These are phyloP conservation scores for Cerceris rybyensis DNA, from an alignment of 2,888 invertebrate genomes.

Conservation along the genomic window DNA sequence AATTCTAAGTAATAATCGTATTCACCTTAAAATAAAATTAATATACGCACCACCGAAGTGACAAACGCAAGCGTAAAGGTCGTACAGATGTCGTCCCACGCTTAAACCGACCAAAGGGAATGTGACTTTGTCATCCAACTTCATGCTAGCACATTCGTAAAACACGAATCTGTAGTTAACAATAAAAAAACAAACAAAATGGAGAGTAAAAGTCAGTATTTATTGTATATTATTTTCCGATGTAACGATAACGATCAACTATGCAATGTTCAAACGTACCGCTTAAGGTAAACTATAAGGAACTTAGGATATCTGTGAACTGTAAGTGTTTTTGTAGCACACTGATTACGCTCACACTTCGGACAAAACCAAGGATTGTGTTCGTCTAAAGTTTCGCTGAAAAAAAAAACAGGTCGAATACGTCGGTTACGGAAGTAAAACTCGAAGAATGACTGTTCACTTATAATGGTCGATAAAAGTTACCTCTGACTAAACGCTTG, in stretches of 20 bases:
- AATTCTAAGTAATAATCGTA: neutral
- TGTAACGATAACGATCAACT: neutral
- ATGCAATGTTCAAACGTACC: constrained; percentile 72
- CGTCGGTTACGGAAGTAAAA: neutral
- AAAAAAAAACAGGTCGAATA: constrained; percentile 6
- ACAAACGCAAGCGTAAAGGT: constrained; percentile 86
- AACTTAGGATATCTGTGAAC: constrained; percentile 86
- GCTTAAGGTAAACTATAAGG: constrained; percentile 86
- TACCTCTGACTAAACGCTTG: constrained; percentile 85
- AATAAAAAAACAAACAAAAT: constrained; percentile 15
- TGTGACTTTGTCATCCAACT: constrained; percentile 85
- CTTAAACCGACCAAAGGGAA: constrained; percentile 85
- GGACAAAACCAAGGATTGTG: constrained; percentile 87
- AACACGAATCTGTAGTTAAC: constrained; percentile 84
- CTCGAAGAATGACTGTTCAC: neutral
- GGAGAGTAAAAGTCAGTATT: too few relatives aligned
- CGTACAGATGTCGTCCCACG: constrained; percentile 83
- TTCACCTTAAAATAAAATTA: neutral
- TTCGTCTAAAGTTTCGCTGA: constrained; percentile 85
- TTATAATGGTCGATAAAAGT: constrained; percentile 9
- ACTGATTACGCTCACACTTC: constrained; percentile 84
- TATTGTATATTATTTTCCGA: too few relatives aligned
- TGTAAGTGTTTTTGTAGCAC: constrained; percentile 86
- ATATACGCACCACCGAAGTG: constrained; percentile 84
- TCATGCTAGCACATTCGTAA: constrained; percentile 85